Percentiles rank a stretch among this genome's conserved stretches.
These are phyloP conservation scores for Macrobrachium nipponense DNA, from an alignment of 1,140 invertebrate species.

Conservation along the genomic window DNA sequence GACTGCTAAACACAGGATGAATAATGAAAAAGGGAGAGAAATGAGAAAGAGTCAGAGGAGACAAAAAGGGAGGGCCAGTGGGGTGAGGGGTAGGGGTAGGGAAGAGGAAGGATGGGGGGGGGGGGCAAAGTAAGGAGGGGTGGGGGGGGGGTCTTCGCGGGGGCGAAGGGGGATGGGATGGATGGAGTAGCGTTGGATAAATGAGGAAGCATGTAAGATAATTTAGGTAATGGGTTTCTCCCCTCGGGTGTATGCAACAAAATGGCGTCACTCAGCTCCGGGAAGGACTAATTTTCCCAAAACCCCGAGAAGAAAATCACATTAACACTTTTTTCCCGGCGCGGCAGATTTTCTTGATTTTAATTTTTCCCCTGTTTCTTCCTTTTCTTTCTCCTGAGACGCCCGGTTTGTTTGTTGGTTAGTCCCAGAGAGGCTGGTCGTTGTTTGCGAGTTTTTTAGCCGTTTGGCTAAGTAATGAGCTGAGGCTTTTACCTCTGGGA, in stretches of 20 bases:
- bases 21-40: neutral
- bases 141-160: no score
- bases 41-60: neutral
- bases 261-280: conserved; percentile 41
- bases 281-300: conserved; percentile 43
- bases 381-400: neutral
- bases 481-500: no score
- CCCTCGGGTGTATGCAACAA: conserved; percentile 49
- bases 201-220: conserved; percentile 43
- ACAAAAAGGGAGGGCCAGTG: neutral
- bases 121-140: no score
- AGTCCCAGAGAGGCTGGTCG: no score
- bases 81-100: neutral
- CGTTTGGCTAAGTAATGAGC: no score
- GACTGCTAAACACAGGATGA: neutral
- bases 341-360: conserved; percentile 2
- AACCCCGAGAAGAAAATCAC: conserved; percentile 23
- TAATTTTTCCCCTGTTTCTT: neutral
- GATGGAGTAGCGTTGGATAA: conserved; percentile 21
- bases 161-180: neutral
- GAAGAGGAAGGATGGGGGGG: no score
- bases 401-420: neutral
- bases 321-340: conserved; percentile 24
- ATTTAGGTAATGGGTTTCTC: conserved; percentile 42
- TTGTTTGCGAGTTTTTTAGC: no score